Conservation (phyloP, 2,888 invertebrate species). For the Thecocarcelia acutangulata region DNA sequence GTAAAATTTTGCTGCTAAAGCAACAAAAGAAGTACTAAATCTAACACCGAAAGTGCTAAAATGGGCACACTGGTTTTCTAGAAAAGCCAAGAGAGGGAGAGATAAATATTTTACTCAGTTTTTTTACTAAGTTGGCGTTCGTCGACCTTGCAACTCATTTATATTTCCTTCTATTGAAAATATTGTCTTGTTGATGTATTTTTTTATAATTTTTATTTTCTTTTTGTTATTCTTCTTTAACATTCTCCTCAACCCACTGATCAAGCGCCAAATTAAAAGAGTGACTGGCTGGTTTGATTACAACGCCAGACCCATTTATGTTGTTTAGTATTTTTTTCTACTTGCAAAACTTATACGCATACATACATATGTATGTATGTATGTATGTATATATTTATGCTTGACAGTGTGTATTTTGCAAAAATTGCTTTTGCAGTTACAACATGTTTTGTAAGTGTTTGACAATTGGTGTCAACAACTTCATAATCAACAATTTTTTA, state of each 20-base stretch:
- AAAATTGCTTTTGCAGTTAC: conserved; percentile 47
- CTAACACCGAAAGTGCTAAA: no score
- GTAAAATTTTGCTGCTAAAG: no score
- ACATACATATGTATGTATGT: no score
- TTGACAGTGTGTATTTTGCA: conserved; percentile 3
- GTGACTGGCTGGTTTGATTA: conserved; percentile 13
- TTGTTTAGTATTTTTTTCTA: background rate
- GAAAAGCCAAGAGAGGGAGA: background rate
- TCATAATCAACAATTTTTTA: conserved; percentile 57
- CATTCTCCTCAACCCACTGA: conserved; percentile 40
- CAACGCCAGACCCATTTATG: conserved; percentile 30
- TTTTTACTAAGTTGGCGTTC: conserved; percentile 69
- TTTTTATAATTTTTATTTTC: conserved; percentile 49
- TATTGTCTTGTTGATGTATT: conserved; percentile 33
- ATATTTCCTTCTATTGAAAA: conserved; percentile 64
- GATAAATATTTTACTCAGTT: background rate
- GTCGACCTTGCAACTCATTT: conserved; percentile 81
- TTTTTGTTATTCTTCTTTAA: conserved; percentile 45
- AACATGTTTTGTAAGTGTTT: conserved; percentile 25
- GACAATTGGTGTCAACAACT: conserved; percentile 68
- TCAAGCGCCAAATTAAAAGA: background rate
- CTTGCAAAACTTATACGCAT: background rate
- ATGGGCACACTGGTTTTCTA: no score
- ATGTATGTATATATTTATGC: background rate
- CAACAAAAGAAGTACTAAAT: no score